Evolutionary conservation across 2,797 vertebrate genomes (phyloP).

Genomic region (Hephaestus fuliginosus): DNA sequence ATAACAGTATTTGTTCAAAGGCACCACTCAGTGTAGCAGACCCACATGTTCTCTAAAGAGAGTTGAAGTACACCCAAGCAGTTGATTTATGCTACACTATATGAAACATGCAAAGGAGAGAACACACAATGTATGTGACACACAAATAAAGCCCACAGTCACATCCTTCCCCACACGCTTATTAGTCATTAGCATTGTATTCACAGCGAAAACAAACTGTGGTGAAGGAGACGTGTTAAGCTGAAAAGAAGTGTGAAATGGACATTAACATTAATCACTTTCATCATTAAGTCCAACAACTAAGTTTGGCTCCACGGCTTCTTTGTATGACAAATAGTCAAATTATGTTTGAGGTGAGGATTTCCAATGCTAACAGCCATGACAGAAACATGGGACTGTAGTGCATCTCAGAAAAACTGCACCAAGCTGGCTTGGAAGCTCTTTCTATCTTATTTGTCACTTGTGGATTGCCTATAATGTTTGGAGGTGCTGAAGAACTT

Average conservation of each 20-base stretch:
- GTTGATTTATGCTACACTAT: too few relatives aligned
- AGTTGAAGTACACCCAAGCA: background rate
- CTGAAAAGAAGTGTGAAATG: conserved; percentile 14
- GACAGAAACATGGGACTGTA: background rate
- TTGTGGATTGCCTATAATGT: background rate
- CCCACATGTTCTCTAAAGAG: background rate
- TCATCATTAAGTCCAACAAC: background rate
- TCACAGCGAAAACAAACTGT: conserved; percentile 18
- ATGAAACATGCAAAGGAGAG: too few relatives aligned
- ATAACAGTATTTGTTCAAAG: conserved; percentile 1
- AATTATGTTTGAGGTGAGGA: conserved; percentile 10
- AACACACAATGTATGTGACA: too few relatives aligned
- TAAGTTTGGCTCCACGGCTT: background rate
- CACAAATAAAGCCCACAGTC: conserved; percentile 18
- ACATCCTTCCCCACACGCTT: conserved; percentile 24
- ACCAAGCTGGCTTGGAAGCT: background rate
- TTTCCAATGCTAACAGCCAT: conserved; percentile 4
- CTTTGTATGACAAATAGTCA: conserved; percentile 34
- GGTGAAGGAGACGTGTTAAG: conserved; percentile 6
- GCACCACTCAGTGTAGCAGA: background rate
- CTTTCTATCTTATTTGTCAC: background rate
- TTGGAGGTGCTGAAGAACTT: background rate
- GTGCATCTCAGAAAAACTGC: background rate
- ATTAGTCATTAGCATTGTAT: conserved; percentile 41
- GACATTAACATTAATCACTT: conserved; percentile 16